These are phyloP conservation scores for Psittacula cyanocephala DNA, from an alignment of 2,113 vertebrate species.

Conservation along the genomic window DNA sequence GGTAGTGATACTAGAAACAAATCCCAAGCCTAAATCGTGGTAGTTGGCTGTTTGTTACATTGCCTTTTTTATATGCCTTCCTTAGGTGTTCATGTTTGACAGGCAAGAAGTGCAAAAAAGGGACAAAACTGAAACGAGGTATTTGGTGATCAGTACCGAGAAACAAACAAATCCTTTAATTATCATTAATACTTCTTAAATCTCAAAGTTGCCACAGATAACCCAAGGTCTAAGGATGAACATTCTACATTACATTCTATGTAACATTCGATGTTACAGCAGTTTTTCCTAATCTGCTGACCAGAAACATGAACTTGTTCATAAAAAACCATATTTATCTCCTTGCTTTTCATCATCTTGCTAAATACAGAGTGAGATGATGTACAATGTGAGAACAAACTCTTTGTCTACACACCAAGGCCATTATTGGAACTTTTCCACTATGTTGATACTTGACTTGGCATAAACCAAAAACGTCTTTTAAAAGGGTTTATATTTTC, in stretches of 20 bases:
- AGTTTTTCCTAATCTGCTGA: not conserved
- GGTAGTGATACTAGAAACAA: not conserved
- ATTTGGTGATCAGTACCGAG: not conserved
- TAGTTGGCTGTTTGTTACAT: not conserved
- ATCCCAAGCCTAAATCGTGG: not conserved
- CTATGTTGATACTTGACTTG: not conserved
- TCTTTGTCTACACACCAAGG: not conserved
- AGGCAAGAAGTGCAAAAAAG: not conserved
- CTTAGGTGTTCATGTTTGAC: not conserved
- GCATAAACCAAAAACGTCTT: not conserved
- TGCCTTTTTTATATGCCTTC: not conserved
- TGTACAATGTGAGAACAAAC: not conserved
- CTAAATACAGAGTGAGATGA: not conserved
- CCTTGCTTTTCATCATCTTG: not conserved
- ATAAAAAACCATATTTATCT: not conserved
- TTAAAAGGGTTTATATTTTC: not conserved
- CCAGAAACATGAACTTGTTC: not conserved
- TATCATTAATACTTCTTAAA: not conserved
- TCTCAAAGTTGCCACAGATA: not conserved
- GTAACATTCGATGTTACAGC: not conserved
- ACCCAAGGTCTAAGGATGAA: not conserved
- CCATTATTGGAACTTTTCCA: not conserved
- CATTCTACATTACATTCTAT: not conserved
- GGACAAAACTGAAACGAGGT: not conserved
- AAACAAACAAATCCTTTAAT: not conserved